Percentiles rank a stretch among this genome's conserved stretches.
Evolutionary conservation across 2,888 invertebrate genomes (phyloP).

Genomic region (Celastrina argiolus): DNA sequence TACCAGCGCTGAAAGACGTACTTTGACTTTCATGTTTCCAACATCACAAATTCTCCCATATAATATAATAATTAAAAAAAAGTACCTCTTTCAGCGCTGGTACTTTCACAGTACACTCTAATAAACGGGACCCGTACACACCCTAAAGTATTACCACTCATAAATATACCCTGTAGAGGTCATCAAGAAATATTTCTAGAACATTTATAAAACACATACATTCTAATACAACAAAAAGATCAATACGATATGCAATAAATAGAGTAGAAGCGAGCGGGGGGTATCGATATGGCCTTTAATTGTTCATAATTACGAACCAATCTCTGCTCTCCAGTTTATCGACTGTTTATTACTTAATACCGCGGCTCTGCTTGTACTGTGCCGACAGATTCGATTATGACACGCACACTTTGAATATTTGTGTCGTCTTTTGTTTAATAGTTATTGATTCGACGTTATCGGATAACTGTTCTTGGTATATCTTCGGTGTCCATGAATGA

Average conservation of each 20-base stretch:
- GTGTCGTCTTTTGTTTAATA: slow-evolving; percentile 18
- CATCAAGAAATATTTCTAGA: no score
- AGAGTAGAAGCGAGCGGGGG: slow-evolving; percentile 54
- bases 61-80: no score
- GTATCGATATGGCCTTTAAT: slow-evolving; percentile 55
- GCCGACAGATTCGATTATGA: slow-evolving; percentile 22
- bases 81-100: no score
- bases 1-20: no score
- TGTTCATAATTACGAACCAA: slow-evolving; percentile 64
- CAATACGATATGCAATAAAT: slow-evolving; percentile 66
- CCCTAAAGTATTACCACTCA: no score
- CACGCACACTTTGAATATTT: slow-evolving; percentile 11
- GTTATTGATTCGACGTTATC: background rate
- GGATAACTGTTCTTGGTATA: background rate
- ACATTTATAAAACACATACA: background rate
- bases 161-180: no score
- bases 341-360: slow-evolving; percentile 73
- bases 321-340: slow-evolving; percentile 52
- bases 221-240: slow-evolving; percentile 43
- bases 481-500: background rate
- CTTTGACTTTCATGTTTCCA: no score
- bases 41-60: no score
- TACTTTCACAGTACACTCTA: no score
- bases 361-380: slow-evolving; percentile 37
- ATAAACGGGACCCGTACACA: no score